Evolutionary conservation across 2,888 invertebrate species (phyloP), one percentile per base, ranked within the genome.

Genomic region (Drosophila atripex): DNA sequence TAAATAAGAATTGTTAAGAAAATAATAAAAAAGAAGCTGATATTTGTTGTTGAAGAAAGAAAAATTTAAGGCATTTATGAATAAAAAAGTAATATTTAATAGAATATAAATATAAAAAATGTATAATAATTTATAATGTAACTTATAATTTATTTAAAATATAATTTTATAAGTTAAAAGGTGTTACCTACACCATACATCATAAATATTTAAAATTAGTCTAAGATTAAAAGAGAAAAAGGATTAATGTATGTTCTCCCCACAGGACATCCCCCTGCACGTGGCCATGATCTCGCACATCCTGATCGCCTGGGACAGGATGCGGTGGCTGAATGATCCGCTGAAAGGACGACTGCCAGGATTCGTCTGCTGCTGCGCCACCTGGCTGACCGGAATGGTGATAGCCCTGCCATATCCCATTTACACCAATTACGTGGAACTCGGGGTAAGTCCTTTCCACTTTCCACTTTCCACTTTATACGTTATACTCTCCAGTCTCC

Each of bases 371-470:
- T 93, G 93, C 52, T 92, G 95, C 58, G 94, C 94, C 41, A 93
- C 94, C n/a, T 95, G 95, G 95, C 93, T 95, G 14, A 93, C 94
- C 45, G 94, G 95, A 14, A 93, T 95, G 78, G 94, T 95, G 86
- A 93, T 95, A 59, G 95, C 95, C 1, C 90, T 95, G 72, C 95
- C 95, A 1, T 95, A 95, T 91, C 94, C 95, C 45, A 94, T 95
- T 73, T 95, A 95, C 90, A 95, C 94, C 59, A 94, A 94, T 66
- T 95, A 95, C 90, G 92, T 95, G 61, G 95, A 95, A 89, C 92
- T 95, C 55, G 94, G 93, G 93, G 94, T 93, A 90, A 94, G 93
- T 92, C 16, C 8, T 43, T 16, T n/a, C 12, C 35, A n/a, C n/a
- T 41, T 18, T 41, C 16, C 39, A 41, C 39, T n/a, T 2, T 14